Evolutionary conservation across 2,113 vertebrate species (phyloP).

Genomic region (Phainopepla nitens): DNA sequence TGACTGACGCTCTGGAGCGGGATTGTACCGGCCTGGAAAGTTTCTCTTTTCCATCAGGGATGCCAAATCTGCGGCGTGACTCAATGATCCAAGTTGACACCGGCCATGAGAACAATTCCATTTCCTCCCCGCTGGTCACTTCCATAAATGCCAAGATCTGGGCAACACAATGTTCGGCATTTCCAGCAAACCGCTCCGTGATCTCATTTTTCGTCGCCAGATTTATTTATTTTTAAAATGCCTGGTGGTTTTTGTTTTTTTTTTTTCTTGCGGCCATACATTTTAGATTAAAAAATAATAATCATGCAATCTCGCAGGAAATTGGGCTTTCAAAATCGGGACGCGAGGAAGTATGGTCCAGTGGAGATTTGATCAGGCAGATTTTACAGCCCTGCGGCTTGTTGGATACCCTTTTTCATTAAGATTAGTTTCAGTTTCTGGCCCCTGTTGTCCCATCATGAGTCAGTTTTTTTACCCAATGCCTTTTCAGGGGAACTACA

Average conservation of each 20-base stretch:
- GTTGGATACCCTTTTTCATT: neutral
- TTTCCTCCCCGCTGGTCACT: conserved; percentile 28
- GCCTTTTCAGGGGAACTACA: conserved; percentile 8
- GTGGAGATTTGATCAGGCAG: conserved; percentile 1
- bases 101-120: conserved; percentile 4
- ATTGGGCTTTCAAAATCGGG: conserved; percentile 1
- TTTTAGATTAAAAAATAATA: conserved; percentile 56
- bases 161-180: conserved; percentile 35
- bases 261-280: neutral
- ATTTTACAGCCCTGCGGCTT: neutral
- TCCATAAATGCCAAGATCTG: conserved; percentile 34
- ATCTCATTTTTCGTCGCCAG: neutral
- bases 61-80: neutral
- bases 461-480: neutral
- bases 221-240: neutral
- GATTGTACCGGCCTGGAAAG: neutral
- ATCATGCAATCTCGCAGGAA: conserved; percentile 35
- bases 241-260: neutral
- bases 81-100: neutral
- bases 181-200: neutral
- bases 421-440: conserved; percentile 15
- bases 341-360: neutral
- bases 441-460: neutral
- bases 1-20: neutral
- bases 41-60: neutral